Evolutionary conservation across 2,113 vertebrate species (phyloP).

Genomic region (Nerophis ophidion): DNA sequence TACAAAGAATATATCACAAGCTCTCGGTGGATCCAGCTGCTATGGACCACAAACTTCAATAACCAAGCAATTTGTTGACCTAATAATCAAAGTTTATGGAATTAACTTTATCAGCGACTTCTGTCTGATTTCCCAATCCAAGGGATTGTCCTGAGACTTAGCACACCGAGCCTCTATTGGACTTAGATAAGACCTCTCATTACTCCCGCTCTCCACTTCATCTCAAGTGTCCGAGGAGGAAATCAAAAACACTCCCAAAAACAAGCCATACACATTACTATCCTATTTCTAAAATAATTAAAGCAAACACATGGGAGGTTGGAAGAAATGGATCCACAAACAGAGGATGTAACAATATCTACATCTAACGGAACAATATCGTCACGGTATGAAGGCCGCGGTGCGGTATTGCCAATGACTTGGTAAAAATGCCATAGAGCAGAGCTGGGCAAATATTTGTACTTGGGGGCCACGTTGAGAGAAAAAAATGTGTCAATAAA

Average conservation of each 20-base stretch:
- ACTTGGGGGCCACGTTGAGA: too few species aligned
- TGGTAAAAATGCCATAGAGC: too few species aligned
- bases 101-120: slow-evolving; percentile 22
- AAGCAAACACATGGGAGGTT: background rate
- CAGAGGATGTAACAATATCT: background rate
- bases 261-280: slow-evolving; percentile 18
- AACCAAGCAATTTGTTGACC: slow-evolving; percentile 41
- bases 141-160: slow-evolving; percentile 7
- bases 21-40: slow-evolving; percentile 19
- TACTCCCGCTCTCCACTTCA: slow-evolving; percentile 43
- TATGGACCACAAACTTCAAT: slow-evolving; percentile 33
- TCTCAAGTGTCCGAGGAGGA: slow-evolving; percentile 27
- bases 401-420: too few species aligned
- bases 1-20: slow-evolving; percentile 45
- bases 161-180: slow-evolving; percentile 5
- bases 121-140: slow-evolving; percentile 25
- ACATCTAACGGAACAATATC: background rate
- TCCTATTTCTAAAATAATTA: background rate
- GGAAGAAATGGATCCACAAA: background rate
- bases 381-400: background rate
- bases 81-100: slow-evolving; percentile 22
- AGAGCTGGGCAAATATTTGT: too few species aligned
- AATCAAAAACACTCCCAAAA: slow-evolving; percentile 25
- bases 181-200: slow-evolving; percentile 47
- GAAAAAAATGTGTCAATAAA: too few species aligned